Conservation (phyloP, 2,888 invertebrate species). For the Noctua fimbriata region DNA sequence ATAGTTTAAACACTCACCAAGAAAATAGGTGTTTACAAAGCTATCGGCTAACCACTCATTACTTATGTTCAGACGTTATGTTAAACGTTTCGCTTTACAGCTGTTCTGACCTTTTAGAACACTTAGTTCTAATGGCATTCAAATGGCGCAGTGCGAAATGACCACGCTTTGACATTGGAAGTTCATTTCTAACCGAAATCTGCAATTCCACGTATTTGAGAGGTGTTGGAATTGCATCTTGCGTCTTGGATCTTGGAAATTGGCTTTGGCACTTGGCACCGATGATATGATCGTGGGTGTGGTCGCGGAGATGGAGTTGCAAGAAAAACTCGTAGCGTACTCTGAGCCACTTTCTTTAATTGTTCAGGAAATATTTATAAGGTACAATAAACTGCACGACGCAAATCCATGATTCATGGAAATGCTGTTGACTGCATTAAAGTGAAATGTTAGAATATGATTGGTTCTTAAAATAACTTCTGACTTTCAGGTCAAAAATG, state of each 20-base stretch:
- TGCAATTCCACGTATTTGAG: not conserved
- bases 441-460: not conserved
- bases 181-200: conserved; percentile 19
- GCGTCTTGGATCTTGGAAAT: not conserved
- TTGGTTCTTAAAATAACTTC: not conserved
- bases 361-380: too few relatives aligned
- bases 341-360: not conserved
- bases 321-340: not conserved
- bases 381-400: too few relatives aligned
- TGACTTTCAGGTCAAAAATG: not conserved
- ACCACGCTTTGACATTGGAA: conserved; percentile 30
- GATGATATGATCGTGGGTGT: not conserved
- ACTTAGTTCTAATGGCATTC: conserved; percentile 47
- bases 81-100: conserved; percentile 36
- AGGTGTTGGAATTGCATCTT: not conserved
- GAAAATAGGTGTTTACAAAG: conserved; percentile 39
- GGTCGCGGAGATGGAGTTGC: not conserved
- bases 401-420: not conserved
- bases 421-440: too few relatives aligned
- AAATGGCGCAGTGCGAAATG: conserved; percentile 29
- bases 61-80: conserved; percentile 38
- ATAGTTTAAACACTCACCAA: not conserved
- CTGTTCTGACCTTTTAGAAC: conserved; percentile 37
- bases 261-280: not conserved
- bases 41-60: conserved; percentile 44